A percentile compares a stretch with the other conserved stretches of the same genome.
Conservation (phyloP, 2,113 vertebrate species). For the Gorilla gorilla region DNA sequence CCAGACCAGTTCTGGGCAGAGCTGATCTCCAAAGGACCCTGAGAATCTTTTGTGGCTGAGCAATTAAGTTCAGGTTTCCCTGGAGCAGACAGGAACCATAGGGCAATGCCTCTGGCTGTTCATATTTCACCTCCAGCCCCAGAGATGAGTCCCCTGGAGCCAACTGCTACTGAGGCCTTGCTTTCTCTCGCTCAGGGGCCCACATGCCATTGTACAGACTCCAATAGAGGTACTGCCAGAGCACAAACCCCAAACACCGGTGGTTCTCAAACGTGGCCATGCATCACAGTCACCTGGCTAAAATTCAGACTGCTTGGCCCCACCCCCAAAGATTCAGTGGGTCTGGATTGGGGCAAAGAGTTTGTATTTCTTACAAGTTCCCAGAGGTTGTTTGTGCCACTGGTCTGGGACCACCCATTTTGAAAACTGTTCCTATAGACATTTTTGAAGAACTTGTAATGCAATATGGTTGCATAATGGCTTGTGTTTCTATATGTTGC, state of each 20-base stretch:
- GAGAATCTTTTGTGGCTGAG: not conserved
- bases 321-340: not conserved
- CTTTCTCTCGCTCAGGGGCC: not conserved
- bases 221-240: not conserved
- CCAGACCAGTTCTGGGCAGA: slow-evolving; percentile 37
- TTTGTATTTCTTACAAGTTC: not conserved
- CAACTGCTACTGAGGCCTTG: not conserved
- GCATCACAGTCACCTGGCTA: not conserved
- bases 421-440: not conserved
- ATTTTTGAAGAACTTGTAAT: not conserved
- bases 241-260: too few relatives aligned
- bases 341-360: not conserved
- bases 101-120: not conserved
- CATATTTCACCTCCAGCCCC: slow-evolving; percentile 51
- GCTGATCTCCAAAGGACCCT: not conserved
- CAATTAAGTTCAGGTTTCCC: slow-evolving; percentile 38
- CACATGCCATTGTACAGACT: not conserved
- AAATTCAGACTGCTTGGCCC: not conserved
- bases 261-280: not conserved
- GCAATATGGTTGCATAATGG: not conserved
- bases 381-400: not conserved
- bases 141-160: not conserved
- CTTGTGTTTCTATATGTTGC: slow-evolving; percentile 80
- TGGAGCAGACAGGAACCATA: not conserved
- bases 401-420: not conserved